These are phyloP conservation scores for Aphyosemion australe DNA, from an alignment of 2,113 vertebrate genomes.

Conservation along the genomic window DNA sequence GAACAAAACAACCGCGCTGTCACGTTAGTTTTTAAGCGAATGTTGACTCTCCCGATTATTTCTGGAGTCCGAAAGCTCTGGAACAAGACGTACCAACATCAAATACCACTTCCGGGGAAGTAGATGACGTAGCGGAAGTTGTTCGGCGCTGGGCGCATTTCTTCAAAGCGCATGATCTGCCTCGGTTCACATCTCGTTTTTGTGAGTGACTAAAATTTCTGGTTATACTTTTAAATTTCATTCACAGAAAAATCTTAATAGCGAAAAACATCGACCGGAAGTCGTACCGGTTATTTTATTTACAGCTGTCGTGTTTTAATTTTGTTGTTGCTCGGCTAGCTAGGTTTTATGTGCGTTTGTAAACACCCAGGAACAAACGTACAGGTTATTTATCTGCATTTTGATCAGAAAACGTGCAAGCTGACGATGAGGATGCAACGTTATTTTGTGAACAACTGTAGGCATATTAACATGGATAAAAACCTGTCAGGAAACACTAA, in stretches of 20 bases:
- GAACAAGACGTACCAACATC: background rate
- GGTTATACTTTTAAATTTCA: background rate
- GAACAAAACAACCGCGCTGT: background rate
- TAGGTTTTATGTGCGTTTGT: no score
- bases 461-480: no score
- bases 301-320: no score
- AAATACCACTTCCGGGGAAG: constrained; percentile 23
- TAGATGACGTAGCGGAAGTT: constrained; percentile 37
- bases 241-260: background rate
- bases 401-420: no score
- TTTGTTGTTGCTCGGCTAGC: no score
- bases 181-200: background rate
- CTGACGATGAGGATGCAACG: no score
- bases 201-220: constrained; percentile 20
- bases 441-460: no score
- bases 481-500: no score
- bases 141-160: constrained; percentile 1
- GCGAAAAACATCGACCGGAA: background rate
- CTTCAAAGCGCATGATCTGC: constrained; percentile 38
- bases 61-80: constrained; percentile 14
- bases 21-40: background rate
- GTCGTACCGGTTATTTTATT: background rate
- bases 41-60: background rate
- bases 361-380: no score
- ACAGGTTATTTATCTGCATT: no score